Evolutionary conservation across 2,113 vertebrate species (phyloP).

Genomic region (Platycercus adscitus): DNA sequence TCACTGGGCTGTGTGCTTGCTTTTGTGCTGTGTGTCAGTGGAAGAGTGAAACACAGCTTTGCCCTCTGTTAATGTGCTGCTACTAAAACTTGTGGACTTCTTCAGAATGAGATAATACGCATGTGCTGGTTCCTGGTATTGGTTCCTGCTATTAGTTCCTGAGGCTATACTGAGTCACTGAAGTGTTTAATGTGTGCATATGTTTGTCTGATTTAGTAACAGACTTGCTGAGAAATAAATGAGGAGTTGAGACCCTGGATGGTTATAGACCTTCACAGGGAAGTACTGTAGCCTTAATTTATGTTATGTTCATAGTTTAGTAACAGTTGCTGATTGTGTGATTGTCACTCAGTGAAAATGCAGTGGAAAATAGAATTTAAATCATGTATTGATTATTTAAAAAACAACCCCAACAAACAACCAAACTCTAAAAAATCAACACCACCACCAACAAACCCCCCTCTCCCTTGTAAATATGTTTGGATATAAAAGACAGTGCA

Average conservation of each 20-base stretch:
- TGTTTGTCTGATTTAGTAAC: constrained; percentile 36
- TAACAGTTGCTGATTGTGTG: neutral
- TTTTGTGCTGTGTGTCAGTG: neutral
- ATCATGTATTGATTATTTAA: neutral
- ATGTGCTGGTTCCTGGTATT: neutral
- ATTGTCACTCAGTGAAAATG: neutral
- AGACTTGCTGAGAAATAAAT: constrained; percentile 20
- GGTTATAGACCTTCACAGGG: neutral
- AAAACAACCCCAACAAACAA: neutral
- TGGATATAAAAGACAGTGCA: neutral
- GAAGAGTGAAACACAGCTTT: neutral
- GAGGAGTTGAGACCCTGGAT: neutral
- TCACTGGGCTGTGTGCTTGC: neutral
- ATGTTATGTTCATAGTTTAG: neutral
- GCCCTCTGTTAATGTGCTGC: neutral
- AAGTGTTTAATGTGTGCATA: neutral
- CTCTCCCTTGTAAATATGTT: neutral
- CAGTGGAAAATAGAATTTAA: neutral
- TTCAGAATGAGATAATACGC: neutral
- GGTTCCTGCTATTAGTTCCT: neutral
- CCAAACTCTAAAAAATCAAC: neutral
- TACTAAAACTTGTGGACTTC: neutral
- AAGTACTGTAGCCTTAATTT: neutral
- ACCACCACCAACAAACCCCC: rapidly evolving
- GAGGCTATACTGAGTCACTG: neutral